A percentile compares a stretch with the other conserved stretches of the same genome.
Evolutionary conservation across 2,888 invertebrate genomes (phyloP).

Genomic region (Willowsia nigromaculata): DNA sequence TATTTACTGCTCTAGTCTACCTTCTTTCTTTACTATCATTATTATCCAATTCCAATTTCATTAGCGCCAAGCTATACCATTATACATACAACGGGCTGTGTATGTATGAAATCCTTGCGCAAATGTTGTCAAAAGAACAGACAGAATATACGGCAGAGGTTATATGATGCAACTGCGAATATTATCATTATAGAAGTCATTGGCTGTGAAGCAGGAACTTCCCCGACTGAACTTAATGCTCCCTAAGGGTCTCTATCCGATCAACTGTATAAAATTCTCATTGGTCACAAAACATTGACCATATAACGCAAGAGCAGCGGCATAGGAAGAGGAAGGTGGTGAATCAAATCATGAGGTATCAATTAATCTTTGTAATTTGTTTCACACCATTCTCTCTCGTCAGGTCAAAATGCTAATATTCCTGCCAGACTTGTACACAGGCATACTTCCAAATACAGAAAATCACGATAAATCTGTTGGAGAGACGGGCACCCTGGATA

Average conservation of each 20-base stretch:
- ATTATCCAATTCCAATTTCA: neutral
- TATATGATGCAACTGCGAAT: neutral
- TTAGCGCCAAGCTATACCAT: neutral
- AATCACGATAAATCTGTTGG: neutral
- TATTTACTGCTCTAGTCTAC: slow-evolving; percentile 12
- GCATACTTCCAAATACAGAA: slow-evolving; percentile 9
- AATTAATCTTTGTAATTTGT: slow-evolving; percentile 63
- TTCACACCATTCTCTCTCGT: slow-evolving; percentile 24
- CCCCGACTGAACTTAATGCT: neutral
- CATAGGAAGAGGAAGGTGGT: neutral
- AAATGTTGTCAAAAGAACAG: too few relatives aligned
- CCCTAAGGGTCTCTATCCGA: neutral
- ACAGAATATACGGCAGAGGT: too few relatives aligned
- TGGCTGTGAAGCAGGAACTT: neutral
- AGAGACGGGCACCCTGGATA: neutral
- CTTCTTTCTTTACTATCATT: neutral
- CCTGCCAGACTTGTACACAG: neutral
- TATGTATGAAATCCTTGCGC: too few relatives aligned
- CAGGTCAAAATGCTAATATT: slow-evolving; percentile 24
- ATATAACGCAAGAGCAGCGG: neutral
- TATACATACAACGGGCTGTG: too few relatives aligned
- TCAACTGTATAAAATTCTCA: neutral
- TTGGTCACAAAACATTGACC: slow-evolving; percentile 1
- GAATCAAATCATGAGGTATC: slow-evolving; percentile 52
- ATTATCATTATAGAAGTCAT: neutral